Evolutionary conservation across 2,888 invertebrate genomes (phyloP).

Genomic region (Pecten maximus): DNA sequence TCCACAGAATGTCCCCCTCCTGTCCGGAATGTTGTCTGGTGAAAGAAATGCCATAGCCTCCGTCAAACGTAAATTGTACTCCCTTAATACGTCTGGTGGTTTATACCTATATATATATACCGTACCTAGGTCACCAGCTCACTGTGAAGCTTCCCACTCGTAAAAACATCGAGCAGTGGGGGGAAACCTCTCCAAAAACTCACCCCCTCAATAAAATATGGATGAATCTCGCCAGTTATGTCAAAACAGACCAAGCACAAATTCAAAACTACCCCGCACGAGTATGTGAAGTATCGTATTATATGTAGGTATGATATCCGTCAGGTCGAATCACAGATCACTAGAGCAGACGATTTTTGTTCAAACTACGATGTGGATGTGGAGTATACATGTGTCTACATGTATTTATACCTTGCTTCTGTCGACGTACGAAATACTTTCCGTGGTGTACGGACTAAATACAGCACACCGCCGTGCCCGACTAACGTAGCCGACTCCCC

Average conservation of each 20-base stretch:
- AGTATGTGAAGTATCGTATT: not conserved
- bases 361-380: not conserved
- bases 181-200: not conserved
- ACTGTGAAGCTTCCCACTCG: not conserved
- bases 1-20: slow-evolving; percentile 25
- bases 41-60: not conserved
- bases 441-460: not conserved
- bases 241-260: not conserved
- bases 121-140: slow-evolving; percentile 1
- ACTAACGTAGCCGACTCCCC: not conserved
- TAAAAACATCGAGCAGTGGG: not conserved
- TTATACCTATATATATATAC: not conserved
- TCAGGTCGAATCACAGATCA: not conserved
- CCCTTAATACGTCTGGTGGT: not conserved
- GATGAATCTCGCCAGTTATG: not conserved
- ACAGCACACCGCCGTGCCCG: not conserved
- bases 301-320: not conserved
- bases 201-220: not conserved
- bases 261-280: not conserved
- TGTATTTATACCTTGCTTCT: not conserved
- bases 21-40: not conserved
- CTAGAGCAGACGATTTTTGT: slow-evolving; percentile 22
- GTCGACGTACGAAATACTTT: slow-evolving; percentile 4
- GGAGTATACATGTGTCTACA: not conserved
- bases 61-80: not conserved